Conservation (phyloP, 2,113 vertebrate species). For the Phasianus colchicus region DNA sequence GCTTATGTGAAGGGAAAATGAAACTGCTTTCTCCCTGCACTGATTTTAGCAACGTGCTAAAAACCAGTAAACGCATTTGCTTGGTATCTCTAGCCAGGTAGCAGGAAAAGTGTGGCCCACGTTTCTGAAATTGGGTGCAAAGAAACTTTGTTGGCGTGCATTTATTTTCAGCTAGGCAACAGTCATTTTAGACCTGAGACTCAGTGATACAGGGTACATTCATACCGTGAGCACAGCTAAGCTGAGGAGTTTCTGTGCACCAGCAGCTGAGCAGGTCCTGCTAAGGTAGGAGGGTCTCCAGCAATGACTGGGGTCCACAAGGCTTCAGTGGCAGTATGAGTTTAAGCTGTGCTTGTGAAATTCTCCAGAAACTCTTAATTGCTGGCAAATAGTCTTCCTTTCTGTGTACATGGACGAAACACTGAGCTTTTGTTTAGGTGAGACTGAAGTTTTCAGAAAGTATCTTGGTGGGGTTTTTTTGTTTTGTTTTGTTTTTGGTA, state of each 20-base stretch:
- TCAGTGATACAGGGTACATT: not conserved
- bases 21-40: not conserved
- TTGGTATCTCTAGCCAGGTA: not conserved
- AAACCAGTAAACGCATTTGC: not conserved
- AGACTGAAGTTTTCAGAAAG: not conserved
- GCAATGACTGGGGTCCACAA: not conserved
- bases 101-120: not conserved
- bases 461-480: not conserved
- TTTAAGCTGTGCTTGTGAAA: not conserved
- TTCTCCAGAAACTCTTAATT: not conserved
- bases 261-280: not conserved
- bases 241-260: not conserved
- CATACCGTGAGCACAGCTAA: not conserved
- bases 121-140: not conserved
- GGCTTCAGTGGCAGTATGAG: fast-evolving
- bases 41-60: too few relatives aligned
- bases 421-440: not conserved
- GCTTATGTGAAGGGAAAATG: not conserved
- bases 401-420: fast-evolving
- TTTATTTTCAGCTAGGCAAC: not conserved
- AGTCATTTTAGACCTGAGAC: not conserved
- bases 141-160: fast-evolving
- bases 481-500: not conserved
- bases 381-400: not conserved
- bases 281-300: not conserved